Evolutionary conservation across 2,113 vertebrate species (phyloP).

Genomic region (Macquaria ambigua): DNA sequence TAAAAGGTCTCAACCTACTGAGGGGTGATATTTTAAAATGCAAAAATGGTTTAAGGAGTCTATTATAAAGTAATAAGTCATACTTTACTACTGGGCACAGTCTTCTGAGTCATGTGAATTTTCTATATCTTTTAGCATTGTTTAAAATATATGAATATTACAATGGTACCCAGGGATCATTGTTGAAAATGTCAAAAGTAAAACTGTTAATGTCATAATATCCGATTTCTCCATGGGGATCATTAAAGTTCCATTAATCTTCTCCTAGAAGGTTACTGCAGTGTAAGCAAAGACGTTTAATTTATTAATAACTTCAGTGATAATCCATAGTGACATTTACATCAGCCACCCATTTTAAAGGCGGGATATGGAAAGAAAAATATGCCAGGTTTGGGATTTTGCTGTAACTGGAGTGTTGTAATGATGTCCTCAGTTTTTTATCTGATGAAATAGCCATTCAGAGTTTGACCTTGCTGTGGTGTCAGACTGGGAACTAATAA

Average conservation of each 20-base stretch:
- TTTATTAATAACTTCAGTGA: slow-evolving; percentile 46
- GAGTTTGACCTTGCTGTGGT: not conserved
- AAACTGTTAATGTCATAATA: slow-evolving; percentile 59
- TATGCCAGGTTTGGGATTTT: not conserved
- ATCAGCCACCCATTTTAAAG: not conserved
- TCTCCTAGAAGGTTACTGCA: slow-evolving; percentile 22
- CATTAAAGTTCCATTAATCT: slow-evolving; percentile 62
- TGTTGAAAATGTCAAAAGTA: slow-evolving; percentile 60
- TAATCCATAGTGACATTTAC: slow-evolving; percentile 67
- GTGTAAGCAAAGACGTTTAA: slow-evolving; percentile 31
- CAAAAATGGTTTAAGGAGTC: slow-evolving; percentile 45
- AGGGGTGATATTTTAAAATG: slow-evolving; percentile 39
- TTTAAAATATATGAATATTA: slow-evolving; percentile 38
- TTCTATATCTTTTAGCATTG: slow-evolving; percentile 1
- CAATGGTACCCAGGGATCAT: slow-evolving; percentile 8
- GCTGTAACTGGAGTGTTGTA: not conserved
- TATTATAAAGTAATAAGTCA: slow-evolving; percentile 42
- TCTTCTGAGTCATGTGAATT: not conserved
- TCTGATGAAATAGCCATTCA: not conserved
- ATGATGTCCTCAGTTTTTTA: not conserved
- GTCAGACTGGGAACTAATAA: slow-evolving; percentile 3
- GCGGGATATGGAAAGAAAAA: not conserved
- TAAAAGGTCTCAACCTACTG: slow-evolving; percentile 56
- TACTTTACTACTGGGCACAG: slow-evolving; percentile 24
- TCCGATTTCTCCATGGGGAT: slow-evolving; percentile 44